Percentiles rank a stretch among this genome's conserved stretches.
phyloP scores from a whole-genome alignment of 2,113 vertebrate genomes.

The Corythornis madagascariensis region DNA sequence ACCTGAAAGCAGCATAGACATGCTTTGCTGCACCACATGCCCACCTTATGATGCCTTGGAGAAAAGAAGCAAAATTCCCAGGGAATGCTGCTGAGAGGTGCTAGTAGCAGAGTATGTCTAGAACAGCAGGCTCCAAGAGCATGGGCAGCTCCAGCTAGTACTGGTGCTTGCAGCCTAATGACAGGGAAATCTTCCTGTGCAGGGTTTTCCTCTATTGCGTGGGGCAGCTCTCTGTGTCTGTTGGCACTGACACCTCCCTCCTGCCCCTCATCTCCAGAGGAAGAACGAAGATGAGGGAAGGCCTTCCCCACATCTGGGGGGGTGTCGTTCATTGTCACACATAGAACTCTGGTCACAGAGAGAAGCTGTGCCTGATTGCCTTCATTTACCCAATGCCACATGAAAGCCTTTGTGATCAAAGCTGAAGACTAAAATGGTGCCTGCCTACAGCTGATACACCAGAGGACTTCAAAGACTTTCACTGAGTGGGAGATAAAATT shows the following conservation, averaged over 20 bases:
- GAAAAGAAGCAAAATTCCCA: background rate
- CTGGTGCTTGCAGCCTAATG: background rate
- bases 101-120: background rate
- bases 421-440: background rate
- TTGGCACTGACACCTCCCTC: background rate
- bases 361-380: background rate
- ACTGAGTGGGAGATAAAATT: background rate
- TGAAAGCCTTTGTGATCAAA: background rate
- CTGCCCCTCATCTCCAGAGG: background rate
- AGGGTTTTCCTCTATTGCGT: background rate
- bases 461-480: background rate
- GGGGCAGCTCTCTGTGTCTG: background rate
- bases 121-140: background rate
- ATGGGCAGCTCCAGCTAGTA: background rate
- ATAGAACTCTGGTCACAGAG: background rate
- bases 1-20: background rate
- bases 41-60: background rate
- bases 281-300: background rate
- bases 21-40: background rate
- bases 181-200: accelerated
- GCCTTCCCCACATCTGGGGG: background rate
- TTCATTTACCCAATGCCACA: background rate
- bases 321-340: background rate
- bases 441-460: background rate
- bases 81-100: too few species aligned